Conservation (phyloP, 2,797 vertebrate genomes). For the Danionella dracula region DNA sequence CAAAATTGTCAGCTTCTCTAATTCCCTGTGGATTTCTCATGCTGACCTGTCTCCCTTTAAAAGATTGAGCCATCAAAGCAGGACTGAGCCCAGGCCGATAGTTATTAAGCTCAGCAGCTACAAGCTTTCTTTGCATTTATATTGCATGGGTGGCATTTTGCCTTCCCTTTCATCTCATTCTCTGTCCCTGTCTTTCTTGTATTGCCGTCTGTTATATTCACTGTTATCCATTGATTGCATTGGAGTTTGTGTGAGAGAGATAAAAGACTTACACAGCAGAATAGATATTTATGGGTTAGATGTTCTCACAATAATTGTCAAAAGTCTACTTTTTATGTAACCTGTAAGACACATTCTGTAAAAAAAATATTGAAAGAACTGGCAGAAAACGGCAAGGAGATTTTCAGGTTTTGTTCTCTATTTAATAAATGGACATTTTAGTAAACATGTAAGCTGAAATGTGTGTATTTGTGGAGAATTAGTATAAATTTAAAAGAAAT, state of each 20-base stretch:
- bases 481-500: too few relatives aligned
- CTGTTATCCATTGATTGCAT: constrained; percentile 7
- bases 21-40: constrained; percentile 8
- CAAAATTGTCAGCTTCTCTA: neutral
- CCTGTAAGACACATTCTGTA: too few relatives aligned
- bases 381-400: too few relatives aligned
- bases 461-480: too few relatives aligned
- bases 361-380: too few relatives aligned
- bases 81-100: neutral
- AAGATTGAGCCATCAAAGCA: constrained; percentile 18
- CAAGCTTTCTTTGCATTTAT: constrained; percentile 23
- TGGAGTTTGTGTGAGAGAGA: neutral
- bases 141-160: constrained; percentile 23
- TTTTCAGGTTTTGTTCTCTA: too few relatives aligned
- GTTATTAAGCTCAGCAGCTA: constrained; percentile 11
- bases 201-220: neutral
- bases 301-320: neutral
- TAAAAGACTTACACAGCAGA: neutral
- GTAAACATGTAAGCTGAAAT: too few relatives aligned
- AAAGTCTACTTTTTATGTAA: neutral
- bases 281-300: neutral
- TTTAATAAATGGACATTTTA: too few relatives aligned
- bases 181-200: constrained; percentile 6
- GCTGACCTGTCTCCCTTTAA: constrained; percentile 14
- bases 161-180: constrained; percentile 12